A percentile compares a stretch with the other conserved stretches of the same genome.
These are phyloP conservation scores for Lithodes maja DNA, from an alignment of 2,888 invertebrate species.

Conservation along the genomic window DNA sequence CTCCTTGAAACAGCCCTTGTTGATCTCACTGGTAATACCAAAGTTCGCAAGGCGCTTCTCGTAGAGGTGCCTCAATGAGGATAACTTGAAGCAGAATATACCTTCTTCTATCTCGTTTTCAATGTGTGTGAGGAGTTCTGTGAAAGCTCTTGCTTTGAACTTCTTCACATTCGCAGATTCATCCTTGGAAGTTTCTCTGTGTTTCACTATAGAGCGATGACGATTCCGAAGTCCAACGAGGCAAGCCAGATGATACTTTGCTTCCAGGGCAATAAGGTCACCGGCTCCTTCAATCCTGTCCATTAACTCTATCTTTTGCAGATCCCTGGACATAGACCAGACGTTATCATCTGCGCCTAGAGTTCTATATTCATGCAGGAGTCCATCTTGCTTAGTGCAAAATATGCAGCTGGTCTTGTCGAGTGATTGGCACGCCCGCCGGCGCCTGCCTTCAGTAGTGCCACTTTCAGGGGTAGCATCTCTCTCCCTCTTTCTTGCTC, in stretches of 20 bases:
- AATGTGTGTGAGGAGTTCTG: neutral
- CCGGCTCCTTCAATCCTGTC: neutral
- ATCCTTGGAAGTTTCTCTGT: conserved; percentile 3
- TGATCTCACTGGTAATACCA: too few species aligned
- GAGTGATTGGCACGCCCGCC: neutral
- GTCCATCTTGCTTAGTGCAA: conserved; percentile 34
- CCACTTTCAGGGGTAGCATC: neutral
- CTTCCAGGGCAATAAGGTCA: conserved; percentile 26
- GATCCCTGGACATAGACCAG: conserved; percentile 22
- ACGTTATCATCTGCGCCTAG: conserved; percentile 26
- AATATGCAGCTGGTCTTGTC: conserved; percentile 32
- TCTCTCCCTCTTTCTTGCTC: conserved; percentile 20
- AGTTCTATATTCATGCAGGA: conserved; percentile 25
- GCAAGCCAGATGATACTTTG: conserved; percentile 28
- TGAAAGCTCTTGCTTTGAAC: conserved; percentile 1
- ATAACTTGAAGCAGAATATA: conserved; percentile 15
- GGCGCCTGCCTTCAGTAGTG: neutral
- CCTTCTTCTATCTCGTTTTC: conserved; percentile 25
- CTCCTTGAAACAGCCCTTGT: too few species aligned
- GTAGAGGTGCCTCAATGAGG: conserved; percentile 2
- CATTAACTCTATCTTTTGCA: conserved; percentile 11
- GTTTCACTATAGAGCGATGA: neutral
- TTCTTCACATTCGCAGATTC: neutral
- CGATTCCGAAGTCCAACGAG: conserved; percentile 16
- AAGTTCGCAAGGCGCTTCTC: conserved; percentile 16